A percentile compares a stretch with the other conserved stretches of the same genome.
Conservation (phyloP, 2,113 vertebrate genomes). For the Caloenas nicobarica region DNA sequence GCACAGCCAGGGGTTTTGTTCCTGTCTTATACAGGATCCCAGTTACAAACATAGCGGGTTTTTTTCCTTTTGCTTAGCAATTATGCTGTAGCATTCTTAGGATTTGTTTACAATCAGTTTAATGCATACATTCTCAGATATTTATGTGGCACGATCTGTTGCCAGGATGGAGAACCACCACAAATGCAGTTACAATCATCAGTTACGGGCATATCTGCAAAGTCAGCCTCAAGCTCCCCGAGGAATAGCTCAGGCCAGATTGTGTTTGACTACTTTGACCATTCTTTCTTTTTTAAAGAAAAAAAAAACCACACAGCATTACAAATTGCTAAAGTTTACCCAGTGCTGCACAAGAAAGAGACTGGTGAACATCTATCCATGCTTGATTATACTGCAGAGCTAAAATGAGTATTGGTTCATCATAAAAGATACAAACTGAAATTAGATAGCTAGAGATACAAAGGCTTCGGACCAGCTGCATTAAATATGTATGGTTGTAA, state of each 20-base stretch:
- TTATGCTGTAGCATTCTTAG: slow-evolving; percentile 62
- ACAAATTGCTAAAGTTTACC: slow-evolving; percentile 58
- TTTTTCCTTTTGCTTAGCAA: slow-evolving; percentile 68
- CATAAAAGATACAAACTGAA: slow-evolving; percentile 12
- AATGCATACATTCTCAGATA: slow-evolving; percentile 35
- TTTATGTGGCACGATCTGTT: background rate
- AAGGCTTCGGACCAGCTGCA: slow-evolving; percentile 55
- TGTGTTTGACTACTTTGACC: background rate
- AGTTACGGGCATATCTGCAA: slow-evolving; percentile 3
- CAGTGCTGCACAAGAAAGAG: slow-evolving; percentile 52
- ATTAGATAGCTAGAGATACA: slow-evolving; percentile 20
- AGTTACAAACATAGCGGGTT: slow-evolving; percentile 39
- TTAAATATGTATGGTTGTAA: slow-evolving; percentile 25
- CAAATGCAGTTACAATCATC: background rate
- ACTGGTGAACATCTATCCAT: slow-evolving; percentile 48
- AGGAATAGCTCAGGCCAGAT: background rate
- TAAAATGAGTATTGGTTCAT: slow-evolving; percentile 55
- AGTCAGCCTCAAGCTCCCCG: background rate
- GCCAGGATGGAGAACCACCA: slow-evolving; percentile 14
- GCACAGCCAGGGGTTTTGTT: slow-evolving; percentile 31
- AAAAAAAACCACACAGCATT: background rate
- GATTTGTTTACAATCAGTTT: slow-evolving; percentile 60
- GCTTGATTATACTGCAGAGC: slow-evolving; percentile 37
- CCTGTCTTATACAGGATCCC: slow-evolving; percentile 40
- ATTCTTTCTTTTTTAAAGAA: slow-evolving; percentile 25